A percentile compares a stretch with the other conserved stretches of the same genome.
phyloP scores from a whole-genome alignment of 2,113 vertebrate genomes.

The Laterallus jamaicensis region DNA sequence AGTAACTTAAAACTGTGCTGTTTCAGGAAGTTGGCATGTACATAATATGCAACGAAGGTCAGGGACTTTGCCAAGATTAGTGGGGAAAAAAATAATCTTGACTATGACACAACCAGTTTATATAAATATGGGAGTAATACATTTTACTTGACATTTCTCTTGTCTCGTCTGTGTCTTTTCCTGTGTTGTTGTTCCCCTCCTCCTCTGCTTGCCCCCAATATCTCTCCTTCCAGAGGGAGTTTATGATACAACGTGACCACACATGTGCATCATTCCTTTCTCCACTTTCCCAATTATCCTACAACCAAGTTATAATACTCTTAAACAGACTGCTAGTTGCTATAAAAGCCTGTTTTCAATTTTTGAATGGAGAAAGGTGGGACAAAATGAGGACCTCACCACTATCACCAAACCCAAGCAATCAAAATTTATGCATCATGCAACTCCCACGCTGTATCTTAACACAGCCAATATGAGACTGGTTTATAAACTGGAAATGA shows the following conservation, averaged over 20 bases:
- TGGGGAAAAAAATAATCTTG: neutral
- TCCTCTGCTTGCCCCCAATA: too few relatives aligned
- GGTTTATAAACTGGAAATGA: neutral
- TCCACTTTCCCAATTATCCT: neutral
- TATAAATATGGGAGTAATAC: neutral
- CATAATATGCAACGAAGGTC: neutral
- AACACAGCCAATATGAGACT: neutral
- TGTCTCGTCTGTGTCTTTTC: too few relatives aligned
- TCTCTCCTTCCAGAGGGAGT: neutral
- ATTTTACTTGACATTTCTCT: neutral
- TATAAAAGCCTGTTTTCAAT: neutral
- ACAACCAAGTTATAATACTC: neutral
- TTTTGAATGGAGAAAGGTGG: neutral
- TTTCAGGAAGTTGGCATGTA: neutral
- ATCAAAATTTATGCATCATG: neutral
- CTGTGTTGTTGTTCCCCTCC: too few relatives aligned
- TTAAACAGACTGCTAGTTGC: neutral
- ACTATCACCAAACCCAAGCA: neutral
- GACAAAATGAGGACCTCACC: neutral
- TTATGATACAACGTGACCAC: neutral
- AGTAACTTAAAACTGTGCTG: neutral
- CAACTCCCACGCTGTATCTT: neutral
- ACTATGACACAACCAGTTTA: neutral
- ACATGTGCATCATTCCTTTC: neutral
- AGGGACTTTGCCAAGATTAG: neutral